Evolutionary conservation across 2,888 invertebrate genomes (phyloP).

Genomic region (Thyatira batis): DNA sequence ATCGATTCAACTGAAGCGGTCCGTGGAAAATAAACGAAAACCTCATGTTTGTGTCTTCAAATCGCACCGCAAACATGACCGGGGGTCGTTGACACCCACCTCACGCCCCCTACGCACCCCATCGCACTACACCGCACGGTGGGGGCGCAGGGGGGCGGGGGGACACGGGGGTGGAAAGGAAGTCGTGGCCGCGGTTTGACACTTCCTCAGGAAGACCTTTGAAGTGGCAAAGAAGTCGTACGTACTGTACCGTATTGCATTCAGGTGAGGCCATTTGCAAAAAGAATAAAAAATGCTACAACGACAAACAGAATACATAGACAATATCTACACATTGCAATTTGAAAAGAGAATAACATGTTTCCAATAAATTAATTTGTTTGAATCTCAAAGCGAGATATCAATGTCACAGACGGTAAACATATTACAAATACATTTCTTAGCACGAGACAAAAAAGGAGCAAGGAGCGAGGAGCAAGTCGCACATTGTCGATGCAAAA

Average conservation of each 20-base stretch:
- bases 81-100: constrained; percentile 65
- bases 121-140: constrained; percentile 29
- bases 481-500: constrained; percentile 51
- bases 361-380: background rate
- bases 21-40: constrained; percentile 63
- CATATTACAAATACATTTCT: constrained; percentile 42
- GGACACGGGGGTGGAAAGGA: constrained; percentile 52
- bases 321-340: background rate
- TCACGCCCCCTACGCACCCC: constrained; percentile 53
- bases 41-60: constrained; percentile 73
- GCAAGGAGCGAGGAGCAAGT: too few species aligned
- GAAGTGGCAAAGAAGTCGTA: constrained; percentile 61
- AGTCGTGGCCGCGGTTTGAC: constrained; percentile 77
- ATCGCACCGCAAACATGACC: constrained; percentile 71
- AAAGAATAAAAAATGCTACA: constrained; percentile 1
- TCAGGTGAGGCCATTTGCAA: constrained; percentile 8
- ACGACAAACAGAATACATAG: constrained; percentile 3
- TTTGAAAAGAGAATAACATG: background rate
- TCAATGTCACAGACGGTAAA: constrained; percentile 30
- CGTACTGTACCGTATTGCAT: constrained; percentile 25
- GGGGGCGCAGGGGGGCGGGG: constrained; percentile 39
- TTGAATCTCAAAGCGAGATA: constrained; percentile 1
- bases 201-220: constrained; percentile 81
- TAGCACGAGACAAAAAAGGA: constrained; percentile 66
- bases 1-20: constrained; percentile 59